Percentiles rank a stretch among this genome's conserved stretches.
These are phyloP conservation scores for Hirudinaria manillensis DNA, from an alignment of 2,888 invertebrate genomes.

Conservation along the genomic window DNA sequence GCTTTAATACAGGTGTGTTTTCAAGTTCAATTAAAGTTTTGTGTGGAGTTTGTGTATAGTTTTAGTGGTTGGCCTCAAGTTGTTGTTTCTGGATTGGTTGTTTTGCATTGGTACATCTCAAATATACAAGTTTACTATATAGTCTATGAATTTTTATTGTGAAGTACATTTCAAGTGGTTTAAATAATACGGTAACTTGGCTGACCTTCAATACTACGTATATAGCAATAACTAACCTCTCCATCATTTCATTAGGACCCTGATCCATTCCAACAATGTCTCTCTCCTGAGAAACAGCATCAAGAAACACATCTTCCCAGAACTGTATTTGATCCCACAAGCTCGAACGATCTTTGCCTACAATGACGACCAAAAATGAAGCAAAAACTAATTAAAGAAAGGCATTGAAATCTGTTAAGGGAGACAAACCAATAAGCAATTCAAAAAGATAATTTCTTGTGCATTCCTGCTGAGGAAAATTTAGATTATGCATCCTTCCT, in stretches of 20 bases:
- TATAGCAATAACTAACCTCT: conserved; percentile 63
- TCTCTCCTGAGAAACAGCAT: conserved; percentile 91
- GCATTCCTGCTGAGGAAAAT: conserved; percentile 82
- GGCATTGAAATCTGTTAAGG: not conserved
- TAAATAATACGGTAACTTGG: too few relatives aligned
- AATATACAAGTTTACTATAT: too few relatives aligned
- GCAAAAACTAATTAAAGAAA: not conserved
- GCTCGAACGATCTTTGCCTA: conserved; percentile 70
- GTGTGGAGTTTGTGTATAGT: too few relatives aligned
- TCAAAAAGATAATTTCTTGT: conserved; percentile 86
- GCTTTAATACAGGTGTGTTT: too few relatives aligned
- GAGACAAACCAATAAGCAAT: conserved; percentile 58
- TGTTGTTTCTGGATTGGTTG: too few relatives aligned
- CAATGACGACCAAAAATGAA: not conserved
- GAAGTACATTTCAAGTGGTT: too few relatives aligned
- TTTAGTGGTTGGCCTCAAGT: too few relatives aligned
- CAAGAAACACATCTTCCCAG: conserved; percentile 98
- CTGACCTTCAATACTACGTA: too few relatives aligned
- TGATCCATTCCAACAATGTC: conserved; percentile 99
- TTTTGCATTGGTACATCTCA: too few relatives aligned
- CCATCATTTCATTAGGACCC: conserved; percentile 98
- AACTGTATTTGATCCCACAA: conserved; percentile 89
- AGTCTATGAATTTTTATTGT: too few relatives aligned
- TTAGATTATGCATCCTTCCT: conserved; percentile 73
- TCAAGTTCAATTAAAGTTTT: too few relatives aligned